Evolutionary conservation across 2,113 vertebrate species (phyloP).

Genomic region (Tachysurus vachellii): DNA sequence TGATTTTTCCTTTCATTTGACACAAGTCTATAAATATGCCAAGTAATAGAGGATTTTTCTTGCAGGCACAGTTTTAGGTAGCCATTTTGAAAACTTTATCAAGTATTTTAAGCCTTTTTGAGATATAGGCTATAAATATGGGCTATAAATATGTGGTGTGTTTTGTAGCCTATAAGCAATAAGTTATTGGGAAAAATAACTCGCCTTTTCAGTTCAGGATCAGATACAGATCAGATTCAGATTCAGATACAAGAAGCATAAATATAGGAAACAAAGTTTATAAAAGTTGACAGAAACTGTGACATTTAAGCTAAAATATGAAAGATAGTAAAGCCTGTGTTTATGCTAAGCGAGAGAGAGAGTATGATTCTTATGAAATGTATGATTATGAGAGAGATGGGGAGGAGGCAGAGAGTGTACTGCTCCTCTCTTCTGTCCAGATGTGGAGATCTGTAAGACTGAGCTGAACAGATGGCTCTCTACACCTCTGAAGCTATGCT

Average conservation of each 20-base stretch:
- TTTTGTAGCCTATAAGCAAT: too few species aligned
- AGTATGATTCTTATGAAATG: background rate
- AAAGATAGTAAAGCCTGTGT: too few species aligned
- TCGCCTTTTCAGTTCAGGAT: too few species aligned
- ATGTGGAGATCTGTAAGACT: conserved; percentile 49
- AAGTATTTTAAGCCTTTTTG: background rate
- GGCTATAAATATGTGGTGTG: too few species aligned
- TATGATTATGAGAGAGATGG: background rate
- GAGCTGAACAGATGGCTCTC: conserved; percentile 58
- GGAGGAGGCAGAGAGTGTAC: background rate
- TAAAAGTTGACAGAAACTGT: too few species aligned
- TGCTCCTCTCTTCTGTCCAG: conserved; percentile 41
- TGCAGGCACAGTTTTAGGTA: background rate
- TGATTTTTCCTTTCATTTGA: background rate
- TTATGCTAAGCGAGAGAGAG: too few species aligned
- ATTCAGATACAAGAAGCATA: too few species aligned
- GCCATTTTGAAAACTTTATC: background rate
- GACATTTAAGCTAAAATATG: too few species aligned
- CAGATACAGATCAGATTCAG: too few species aligned
- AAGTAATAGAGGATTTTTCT: background rate
- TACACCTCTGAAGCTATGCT: conserved; percentile 40
- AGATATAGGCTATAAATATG: background rate
- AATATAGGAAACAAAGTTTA: too few species aligned
- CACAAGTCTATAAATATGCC: background rate
- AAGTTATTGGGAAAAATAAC: too few species aligned